phyloP scores from a whole-genome alignment of 23 tunicate genomes.

The Trididemnum miniatum region DNA sequence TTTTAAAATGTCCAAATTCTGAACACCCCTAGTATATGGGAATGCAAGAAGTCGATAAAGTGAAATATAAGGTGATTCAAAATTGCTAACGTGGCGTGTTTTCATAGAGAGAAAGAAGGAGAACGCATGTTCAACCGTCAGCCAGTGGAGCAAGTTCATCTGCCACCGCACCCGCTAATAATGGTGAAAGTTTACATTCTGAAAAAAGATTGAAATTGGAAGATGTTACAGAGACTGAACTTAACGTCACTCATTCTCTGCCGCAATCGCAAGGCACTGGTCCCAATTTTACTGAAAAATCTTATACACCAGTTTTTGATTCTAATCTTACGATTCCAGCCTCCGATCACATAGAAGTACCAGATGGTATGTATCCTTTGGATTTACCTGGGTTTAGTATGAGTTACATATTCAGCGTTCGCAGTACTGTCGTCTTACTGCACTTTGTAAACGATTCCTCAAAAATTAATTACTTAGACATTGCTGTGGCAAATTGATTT shows the following conservation, averaged over 20 bases:
- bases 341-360: background rate
- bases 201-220: constrained; percentile 25
- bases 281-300: background rate
- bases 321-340: background rate
- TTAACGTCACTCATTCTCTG: background rate
- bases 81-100: too few relatives aligned
- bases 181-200: constrained; percentile 6
- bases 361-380: background rate
- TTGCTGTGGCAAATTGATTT: too few relatives aligned
- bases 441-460: too few relatives aligned
- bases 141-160: constrained; percentile 10
- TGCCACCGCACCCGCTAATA: background rate
- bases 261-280: background rate
- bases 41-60: too few relatives aligned
- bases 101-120: constrained; percentile 12
- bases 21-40: too few relatives aligned
- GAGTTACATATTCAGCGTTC: too few relatives aligned
- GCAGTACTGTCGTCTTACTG: too few relatives aligned
- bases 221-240: background rate
- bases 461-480: too few relatives aligned
- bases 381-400: too few relatives aligned
- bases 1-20: too few relatives aligned
- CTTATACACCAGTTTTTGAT: background rate
- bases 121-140: background rate
- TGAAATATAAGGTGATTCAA: too few relatives aligned